These are phyloP conservation scores for Lagopus muta DNA, from an alignment of 2,113 vertebrate genomes.

Conservation along the genomic window DNA sequence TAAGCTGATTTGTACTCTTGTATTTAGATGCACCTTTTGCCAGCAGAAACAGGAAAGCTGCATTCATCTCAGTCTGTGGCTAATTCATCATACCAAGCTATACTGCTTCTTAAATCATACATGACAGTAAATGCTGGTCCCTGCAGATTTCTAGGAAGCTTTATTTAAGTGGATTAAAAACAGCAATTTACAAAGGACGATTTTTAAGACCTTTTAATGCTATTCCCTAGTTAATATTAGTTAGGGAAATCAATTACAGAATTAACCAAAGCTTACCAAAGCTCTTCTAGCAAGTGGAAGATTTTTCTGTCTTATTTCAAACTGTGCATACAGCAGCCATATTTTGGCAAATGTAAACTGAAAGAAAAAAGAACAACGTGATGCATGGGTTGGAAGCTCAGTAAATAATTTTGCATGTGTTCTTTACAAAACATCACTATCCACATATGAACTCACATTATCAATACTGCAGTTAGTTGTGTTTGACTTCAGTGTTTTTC, in stretches of 20 bases:
- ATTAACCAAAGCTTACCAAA: constrained; percentile 84
- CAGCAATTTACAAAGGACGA: constrained; percentile 1
- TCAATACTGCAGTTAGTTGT: neutral
- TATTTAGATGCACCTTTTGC: neutral
- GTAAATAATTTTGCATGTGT: neutral
- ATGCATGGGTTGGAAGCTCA: neutral
- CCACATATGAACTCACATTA: neutral
- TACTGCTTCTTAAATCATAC: neutral
- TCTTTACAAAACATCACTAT: neutral
- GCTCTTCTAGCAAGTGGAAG: constrained; percentile 88
- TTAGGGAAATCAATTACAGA: constrained; percentile 9
- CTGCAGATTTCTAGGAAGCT: neutral
- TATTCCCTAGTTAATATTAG: neutral
- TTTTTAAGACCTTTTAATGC: constrained; percentile 9
- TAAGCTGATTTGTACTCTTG: neutral
- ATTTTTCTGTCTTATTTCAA: constrained; percentile 98
- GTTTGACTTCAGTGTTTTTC: neutral
- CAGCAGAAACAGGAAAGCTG: neutral
- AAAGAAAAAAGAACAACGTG: constrained; percentile 35
- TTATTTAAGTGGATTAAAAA: constrained; percentile 49
- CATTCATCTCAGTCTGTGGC: neutral
- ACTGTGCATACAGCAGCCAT: constrained; percentile 93
- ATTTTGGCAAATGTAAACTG: constrained; percentile 99
- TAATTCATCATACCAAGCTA: neutral
- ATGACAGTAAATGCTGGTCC: neutral